These are phyloP conservation scores for Caenorhabditis virilis DNA, from an alignment of 2,888 invertebrate genomes.

Conservation along the genomic window DNA sequence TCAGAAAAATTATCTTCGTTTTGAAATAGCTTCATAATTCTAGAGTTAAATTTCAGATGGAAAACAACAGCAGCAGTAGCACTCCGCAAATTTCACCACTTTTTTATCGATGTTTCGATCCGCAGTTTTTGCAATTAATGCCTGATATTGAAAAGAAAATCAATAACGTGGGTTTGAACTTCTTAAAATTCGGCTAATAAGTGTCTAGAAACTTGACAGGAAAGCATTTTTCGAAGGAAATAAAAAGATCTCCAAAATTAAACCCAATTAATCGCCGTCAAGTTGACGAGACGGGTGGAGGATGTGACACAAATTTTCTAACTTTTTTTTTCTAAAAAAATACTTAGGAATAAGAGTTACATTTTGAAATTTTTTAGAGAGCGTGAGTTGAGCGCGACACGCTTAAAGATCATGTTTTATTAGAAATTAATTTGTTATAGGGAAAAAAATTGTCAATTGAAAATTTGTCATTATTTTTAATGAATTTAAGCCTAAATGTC, in stretches of 20 bases:
- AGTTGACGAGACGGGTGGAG: background rate
- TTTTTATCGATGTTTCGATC: slow-evolving; percentile 41
- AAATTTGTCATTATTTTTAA: no score
- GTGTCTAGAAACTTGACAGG: background rate
- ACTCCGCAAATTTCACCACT: slow-evolving; percentile 17
- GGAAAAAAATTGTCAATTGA: no score
- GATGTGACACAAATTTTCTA: background rate
- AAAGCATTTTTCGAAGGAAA: background rate
- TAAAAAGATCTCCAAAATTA: background rate
- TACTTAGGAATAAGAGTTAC: no score
- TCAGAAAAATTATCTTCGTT: no score
- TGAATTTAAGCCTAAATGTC: no score
- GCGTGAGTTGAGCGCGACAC: no score
- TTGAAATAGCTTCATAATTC: background rate
- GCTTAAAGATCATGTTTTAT: no score
- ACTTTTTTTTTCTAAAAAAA: slow-evolving; percentile 1
- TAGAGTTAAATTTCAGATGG: slow-evolving; percentile 9
- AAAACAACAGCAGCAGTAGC: slow-evolving; percentile 15
- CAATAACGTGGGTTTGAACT: slow-evolving; percentile 45
- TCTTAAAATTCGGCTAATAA: no score
- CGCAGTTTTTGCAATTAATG: slow-evolving; percentile 34
- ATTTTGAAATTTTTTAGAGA: no score
- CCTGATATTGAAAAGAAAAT: slow-evolving; percentile 45
- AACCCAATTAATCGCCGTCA: no score
- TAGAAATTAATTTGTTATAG: no score